Base-by-base conservation (phyloP, 2,888 invertebrate genomes). In the Reticulitermes lucifugus region DNA sequence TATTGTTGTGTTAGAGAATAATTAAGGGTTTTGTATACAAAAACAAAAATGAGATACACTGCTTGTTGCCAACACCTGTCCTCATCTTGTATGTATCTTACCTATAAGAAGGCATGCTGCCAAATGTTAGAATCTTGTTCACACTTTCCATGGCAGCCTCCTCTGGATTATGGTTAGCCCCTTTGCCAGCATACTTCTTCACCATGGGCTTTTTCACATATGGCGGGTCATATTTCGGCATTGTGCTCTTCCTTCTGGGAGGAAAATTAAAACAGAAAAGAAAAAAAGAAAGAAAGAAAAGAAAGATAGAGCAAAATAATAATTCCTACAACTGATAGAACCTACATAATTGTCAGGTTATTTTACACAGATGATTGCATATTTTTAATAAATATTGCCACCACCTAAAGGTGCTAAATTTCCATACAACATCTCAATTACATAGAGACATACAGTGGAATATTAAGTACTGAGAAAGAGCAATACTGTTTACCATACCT, bases 181-280 rank as follows among this genome's bases (percentile, higher is more conserved):
- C 83, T 88, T 88, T 83, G 85, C 87, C 93, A 65, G 73, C 93
- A 91, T 94, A 95, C 91, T 94, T 95, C 92, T 95, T 96, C 89
- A 94, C 93, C 88, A 95, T 94, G 81, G 96, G 96, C 91, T 96
- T 96, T 93, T 96, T 96, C 90, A 94, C 93, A 92, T 96, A 97
- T 85, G 96, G 96, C 89, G 96, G 96, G 91, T 97, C 97, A 91
- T 96, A 97, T 91, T 96, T 97, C 91, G 96, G 95, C 91, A 96
- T 94, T 88, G 96, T 96, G 90, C 96, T 96, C 94, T 96, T 97
- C 94, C 96, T 88, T 87, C 87, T 88, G 85, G 85, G 82, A 83
- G 84, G 73, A 85, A 85, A 83, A 85, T 81, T 83, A 83, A 86
- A 83, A 79, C 79, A 85, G 83, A 85, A 85, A 84, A 84, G 71